Base-by-base conservation (phyloP, 2,113 vertebrate species). In the Alethe castanea region DNA sequence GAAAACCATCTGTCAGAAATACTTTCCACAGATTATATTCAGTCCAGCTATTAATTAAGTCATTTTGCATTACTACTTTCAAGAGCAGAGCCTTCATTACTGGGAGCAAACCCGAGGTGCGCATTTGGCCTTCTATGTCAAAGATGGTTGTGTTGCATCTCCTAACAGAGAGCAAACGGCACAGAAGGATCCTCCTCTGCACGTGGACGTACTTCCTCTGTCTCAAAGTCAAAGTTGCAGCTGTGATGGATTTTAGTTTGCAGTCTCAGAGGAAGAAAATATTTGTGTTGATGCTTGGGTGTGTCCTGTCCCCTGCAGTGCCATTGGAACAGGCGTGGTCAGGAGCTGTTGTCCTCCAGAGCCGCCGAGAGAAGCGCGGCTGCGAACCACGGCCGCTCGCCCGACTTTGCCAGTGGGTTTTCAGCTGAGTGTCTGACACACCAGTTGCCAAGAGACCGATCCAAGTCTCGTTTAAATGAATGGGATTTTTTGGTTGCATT, bases 1-100 rank as follows among this genome's bases (percentile, higher is more conserved):
- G 88, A 94, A 97, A 97, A 94, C 90, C 89, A 94, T 97, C 87
- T 97, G 95, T 96, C 92, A 96, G 89, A 97, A 97, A 91, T 87
- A 92, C 38, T 97, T 96, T 87, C 72, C 77, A 79, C 67, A 74
- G 78, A 86, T 93, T 91, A 84, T 73, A 67, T 65, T 83, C 1
- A 8, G 82, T 79, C 73, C 71, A 69, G 74, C 38, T 78, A 96
- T 83, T 97, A 95, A 96, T 80, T 76, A 95, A 93, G 62, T 94
- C 64, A 66, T 92, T 93, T 93, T 95, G 62, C 60, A 20, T 70
- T 91, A 26, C 89, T 95, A 36, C 56, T 81, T 96, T 90, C 67
- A 85, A 82, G 69, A 78, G 31, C 53, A 83, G 86, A 84, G 40
- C 42, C 45, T 90, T 61, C 79, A 20, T 72, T 88, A 77, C 42